Percentiles rank a stretch among this genome's conserved stretches.
Evolutionary conservation across 2,888 invertebrate species (phyloP).

Genomic region (Orthosia cruda): DNA sequence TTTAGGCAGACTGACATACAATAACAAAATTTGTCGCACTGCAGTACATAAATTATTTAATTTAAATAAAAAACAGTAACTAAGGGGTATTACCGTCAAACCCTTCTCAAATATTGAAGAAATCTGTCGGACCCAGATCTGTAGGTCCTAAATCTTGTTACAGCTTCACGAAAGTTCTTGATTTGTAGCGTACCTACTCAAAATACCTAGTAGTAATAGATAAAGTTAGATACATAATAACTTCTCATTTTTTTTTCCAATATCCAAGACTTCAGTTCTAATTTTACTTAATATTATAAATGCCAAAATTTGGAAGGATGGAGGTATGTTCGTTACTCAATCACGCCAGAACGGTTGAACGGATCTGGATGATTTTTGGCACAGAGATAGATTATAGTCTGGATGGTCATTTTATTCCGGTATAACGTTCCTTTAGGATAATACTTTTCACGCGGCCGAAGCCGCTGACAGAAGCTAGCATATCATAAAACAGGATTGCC

Average conservation of each 20-base stretch:
- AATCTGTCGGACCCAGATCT: slow-evolving; percentile 8
- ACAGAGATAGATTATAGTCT: too few species aligned
- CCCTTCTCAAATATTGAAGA: slow-evolving; percentile 52
- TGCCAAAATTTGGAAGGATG: too few species aligned
- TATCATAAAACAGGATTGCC: not conserved
- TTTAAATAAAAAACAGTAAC: slow-evolving; percentile 27
- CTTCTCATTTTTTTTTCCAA: not conserved
- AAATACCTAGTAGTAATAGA: too few species aligned
- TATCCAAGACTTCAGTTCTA: not conserved
- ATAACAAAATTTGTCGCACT: slow-evolving; percentile 33
- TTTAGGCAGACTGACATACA: not conserved
- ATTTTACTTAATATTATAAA: too few species aligned
- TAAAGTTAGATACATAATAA: slow-evolving; percentile 17
- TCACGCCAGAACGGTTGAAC: too few species aligned
- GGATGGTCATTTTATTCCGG: too few species aligned
- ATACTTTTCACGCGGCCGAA: too few species aligned
- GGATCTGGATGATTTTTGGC: too few species aligned
- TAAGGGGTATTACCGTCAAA: slow-evolving; percentile 10
- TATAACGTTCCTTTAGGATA: too few species aligned
- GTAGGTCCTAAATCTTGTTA: slow-evolving; percentile 30
- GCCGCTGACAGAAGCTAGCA: too few species aligned
- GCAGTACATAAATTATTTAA: slow-evolving; percentile 13
- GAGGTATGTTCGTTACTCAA: too few species aligned
- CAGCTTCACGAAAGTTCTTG: slow-evolving; percentile 33
- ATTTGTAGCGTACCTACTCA: slow-evolving; percentile 27